Evolutionary conservation across 2,113 vertebrate species (phyloP), one percentile per base, ranked within the genome.

Genomic region (Tragelaphus buxtoni): DNA sequence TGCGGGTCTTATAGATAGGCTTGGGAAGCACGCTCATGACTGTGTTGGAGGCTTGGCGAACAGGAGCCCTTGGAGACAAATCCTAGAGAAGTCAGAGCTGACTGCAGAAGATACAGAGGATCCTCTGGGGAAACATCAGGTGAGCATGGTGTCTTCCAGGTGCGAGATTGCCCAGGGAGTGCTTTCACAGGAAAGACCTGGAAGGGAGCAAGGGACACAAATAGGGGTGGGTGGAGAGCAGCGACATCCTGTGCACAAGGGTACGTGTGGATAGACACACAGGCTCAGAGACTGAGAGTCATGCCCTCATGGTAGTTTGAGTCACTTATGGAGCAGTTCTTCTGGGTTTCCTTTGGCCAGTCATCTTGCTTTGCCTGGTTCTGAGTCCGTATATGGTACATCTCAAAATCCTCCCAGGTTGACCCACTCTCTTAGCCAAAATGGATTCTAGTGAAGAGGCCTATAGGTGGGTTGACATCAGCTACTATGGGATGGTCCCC

Each of bases 101-200:
- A 85, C 74, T 32, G 24, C 7, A 28, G 9, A 16, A n/a, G 30
- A 6, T 18, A 26, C 8, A 2, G 42, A 69, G 22, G 56, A 28
- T 22, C 1, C 0, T 3, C 18, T 82, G 2, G 17, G 1, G 20
- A 30, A 10, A 12, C 2, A 20, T 26, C 7, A 17, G 55, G 60
- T 45, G 58, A 80, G 51, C 53, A 1, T 11, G 16, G 76, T 7
- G 17, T 13, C 69, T 47, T 4, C 45, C n/a, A 4, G 35, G 2
- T 24, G 22, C 0, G 0, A 72, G 61, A 35, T 16, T 55, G 17
- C n/a, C 11, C 0, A 9, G 76, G 35, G 22, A 35, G 10, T 79
- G 32, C 49, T 47, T 13, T 55, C 17, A 18, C 2, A 26, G 85
- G 18, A 65, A 83, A 60, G 47, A 45, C 9, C 5, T 51, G 39